Evolutionary conservation across 2,888 invertebrate genomes (phyloP), one percentile per base, ranked within the genome.

Genomic region (Ophion ellenae): DNA sequence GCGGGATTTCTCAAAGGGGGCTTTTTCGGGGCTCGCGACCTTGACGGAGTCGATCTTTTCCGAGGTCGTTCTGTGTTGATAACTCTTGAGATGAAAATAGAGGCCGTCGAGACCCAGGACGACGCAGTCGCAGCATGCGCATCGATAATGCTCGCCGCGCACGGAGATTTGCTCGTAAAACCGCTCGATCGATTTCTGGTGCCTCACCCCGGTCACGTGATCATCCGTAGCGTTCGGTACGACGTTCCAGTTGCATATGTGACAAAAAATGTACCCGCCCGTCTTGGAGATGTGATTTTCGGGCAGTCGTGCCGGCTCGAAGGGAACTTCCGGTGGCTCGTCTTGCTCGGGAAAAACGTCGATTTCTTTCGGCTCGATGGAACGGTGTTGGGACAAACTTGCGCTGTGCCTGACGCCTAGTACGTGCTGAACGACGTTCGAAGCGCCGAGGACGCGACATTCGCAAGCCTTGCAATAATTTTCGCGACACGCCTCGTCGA

Each of bases 381-480:
- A 61, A 61, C 6, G 5, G 1, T 20, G 20, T 20, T 20, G n/a
- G 4, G 66, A 17, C 66, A 36, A 17, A 17, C 5, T 17, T 5
- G 36, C 0, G 14, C n/a, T 9, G 47, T 69, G 69, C 20, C 20
- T 82, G 10, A 2, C 7, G 6, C 76, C 82, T n/a, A 57, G 71
- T 45, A 71, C 53, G 63, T 82, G 82, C 47, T 64, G 36, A 47
- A 53, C 64, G 28, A 82, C 40, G 14, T 82, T 82, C 6, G 61
- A 63, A 10, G 71, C 6, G 9, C 76, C 76, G 11, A 70, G 40
- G 28, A 77, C n/a, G 7, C 10, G 36, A 17, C 76, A 82, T 14
- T 66, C 14, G 76, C 82, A 82, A 3, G 11, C 64, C 36, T 59
- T 17, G 66, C 82, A 82, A 32, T 77, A 10, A 45, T 71, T 76